These are phyloP conservation scores for Acridotheres tristis DNA, from an alignment of 2,797 vertebrate genomes.

Conservation along the genomic window DNA sequence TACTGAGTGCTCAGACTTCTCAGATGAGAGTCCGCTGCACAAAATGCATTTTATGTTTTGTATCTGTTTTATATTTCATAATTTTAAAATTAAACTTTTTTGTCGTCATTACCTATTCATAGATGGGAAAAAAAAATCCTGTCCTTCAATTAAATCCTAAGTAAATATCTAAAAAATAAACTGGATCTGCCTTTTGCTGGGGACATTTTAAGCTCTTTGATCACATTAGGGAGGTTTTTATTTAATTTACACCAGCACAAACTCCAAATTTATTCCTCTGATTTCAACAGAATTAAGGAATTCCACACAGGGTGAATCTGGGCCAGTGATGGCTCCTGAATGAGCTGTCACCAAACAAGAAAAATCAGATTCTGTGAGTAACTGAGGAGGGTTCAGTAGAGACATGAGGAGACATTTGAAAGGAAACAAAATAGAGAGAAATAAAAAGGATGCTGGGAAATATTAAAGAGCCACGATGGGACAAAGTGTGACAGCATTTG, in stretches of 20 bases:
- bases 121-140: neutral
- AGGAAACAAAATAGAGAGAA: neutral
- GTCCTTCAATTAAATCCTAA: neutral
- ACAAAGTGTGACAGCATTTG: neutral
- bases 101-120: neutral
- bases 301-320: neutral
- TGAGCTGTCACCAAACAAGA: neutral
- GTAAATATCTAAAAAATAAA: neutral
- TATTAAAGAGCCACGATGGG: neutral
- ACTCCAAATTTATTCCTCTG: neutral
- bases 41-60: neutral
- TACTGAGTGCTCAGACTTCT: neutral
- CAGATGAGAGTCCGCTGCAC: neutral
- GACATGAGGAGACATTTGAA: neutral
- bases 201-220: neutral
- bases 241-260: neutral
- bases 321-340: neutral
- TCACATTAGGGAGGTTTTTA: neutral
- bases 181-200: neutral
- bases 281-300: neutral
- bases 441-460: neutral
- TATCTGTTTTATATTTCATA: neutral
- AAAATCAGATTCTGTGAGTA: neutral
- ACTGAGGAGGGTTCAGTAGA: neutral
- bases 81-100: neutral